Evolutionary conservation across 2,113 vertebrate genomes (phyloP).

Genomic region (Aptenodytes patagonicus): DNA sequence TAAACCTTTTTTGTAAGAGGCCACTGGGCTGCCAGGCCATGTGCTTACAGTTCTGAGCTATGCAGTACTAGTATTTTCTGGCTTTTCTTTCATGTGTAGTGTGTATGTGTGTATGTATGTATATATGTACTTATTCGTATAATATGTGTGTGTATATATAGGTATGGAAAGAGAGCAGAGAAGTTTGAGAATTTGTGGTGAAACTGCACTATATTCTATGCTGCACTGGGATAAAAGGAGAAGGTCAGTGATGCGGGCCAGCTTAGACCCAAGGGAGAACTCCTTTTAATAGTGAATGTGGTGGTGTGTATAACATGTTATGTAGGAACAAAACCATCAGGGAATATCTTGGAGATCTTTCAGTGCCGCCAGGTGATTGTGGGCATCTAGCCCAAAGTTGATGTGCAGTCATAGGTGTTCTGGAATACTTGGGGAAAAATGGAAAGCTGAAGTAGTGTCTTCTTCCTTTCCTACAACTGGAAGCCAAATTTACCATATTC

Average conservation of each 20-base stretch:
- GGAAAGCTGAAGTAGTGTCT: neutral
- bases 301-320: neutral
- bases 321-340: neutral
- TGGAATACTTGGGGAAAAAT: neutral
- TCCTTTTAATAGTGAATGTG: neutral
- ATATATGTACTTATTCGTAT: rapidly evolving
- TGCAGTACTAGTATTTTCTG: neutral
- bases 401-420: neutral
- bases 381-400: neutral
- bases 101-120: neutral
- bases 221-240: neutral
- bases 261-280: neutral
- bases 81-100: neutral
- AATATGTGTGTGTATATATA: neutral
- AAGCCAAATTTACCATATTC: neutral
- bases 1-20: neutral
- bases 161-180: neutral
- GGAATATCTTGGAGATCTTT: neutral
- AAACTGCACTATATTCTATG: neutral
- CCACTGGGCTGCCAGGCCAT: neutral
- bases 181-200: neutral
- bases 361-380: neutral
- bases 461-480: neutral
- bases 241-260: neutral
- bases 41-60: neutral